A percentile compares a stretch with the other conserved stretches of the same genome.
These are phyloP conservation scores for Azorinus chamasolen DNA, from an alignment of 2,888 invertebrate species.

Conservation along the genomic window DNA sequence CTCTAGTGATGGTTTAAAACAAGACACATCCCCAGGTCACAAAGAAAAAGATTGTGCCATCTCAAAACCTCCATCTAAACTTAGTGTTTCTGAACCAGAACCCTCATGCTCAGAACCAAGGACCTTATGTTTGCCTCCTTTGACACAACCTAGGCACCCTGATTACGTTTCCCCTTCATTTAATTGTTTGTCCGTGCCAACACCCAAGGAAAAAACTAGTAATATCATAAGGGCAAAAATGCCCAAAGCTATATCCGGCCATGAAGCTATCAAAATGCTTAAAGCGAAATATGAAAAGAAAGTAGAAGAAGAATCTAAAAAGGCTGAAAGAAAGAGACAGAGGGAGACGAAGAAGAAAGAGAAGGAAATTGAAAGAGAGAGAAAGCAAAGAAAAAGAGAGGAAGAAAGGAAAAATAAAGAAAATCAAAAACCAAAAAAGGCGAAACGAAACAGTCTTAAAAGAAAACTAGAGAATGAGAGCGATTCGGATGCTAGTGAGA, in stretches of 20 bases:
- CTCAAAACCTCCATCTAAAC: not conserved
- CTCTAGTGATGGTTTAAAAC: too few species aligned
- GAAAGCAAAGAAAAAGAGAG: not conserved
- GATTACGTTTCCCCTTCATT: not conserved
- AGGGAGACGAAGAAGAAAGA: constrained; percentile 6
- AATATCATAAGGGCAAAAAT: constrained; percentile 4
- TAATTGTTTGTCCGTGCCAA: constrained; percentile 3
- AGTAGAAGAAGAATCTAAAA: constrained; percentile 12
- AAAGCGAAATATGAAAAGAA: constrained; percentile 27
- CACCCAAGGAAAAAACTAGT: not conserved
- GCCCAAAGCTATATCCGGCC: constrained; percentile 33
- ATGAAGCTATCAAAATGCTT: constrained; percentile 30
- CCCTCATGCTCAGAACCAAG: not conserved
- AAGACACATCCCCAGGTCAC: too few species aligned
- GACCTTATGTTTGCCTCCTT: not conserved
- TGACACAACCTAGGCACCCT: not conserved
- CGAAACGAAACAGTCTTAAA: too few species aligned
- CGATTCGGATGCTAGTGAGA: too few species aligned
- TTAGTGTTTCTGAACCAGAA: not conserved
- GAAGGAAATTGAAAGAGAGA: constrained; percentile 1
- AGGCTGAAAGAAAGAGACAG: not conserved
- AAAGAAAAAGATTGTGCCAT: too few species aligned
- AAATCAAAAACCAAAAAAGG: too few species aligned
- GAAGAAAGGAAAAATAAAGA: not conserved
- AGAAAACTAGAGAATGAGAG: too few species aligned